These are phyloP conservation scores for Platycnemis pennipes DNA, from an alignment of 2,888 invertebrate species.

Conservation along the genomic window DNA sequence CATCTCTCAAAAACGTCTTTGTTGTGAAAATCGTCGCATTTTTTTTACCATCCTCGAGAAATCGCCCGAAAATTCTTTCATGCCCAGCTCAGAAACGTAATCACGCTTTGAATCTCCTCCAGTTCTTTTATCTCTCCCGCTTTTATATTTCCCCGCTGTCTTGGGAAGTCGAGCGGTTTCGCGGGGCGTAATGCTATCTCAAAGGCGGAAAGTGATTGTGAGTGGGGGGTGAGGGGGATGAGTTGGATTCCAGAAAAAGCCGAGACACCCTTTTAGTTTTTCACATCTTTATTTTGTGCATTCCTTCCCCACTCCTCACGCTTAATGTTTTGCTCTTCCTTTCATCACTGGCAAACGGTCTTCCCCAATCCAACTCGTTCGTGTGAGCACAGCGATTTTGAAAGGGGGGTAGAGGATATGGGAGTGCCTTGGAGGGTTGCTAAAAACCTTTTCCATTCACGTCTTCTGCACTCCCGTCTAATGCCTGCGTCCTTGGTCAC, in stretches of 20 bases:
- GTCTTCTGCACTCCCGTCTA: neutral
- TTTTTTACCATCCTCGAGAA: neutral
- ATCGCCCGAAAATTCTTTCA: conserved; percentile 48
- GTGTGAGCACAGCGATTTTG: neutral
- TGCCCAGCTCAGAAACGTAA: conserved; percentile 45
- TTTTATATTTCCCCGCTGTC: neutral
- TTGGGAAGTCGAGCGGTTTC: conserved; percentile 16
- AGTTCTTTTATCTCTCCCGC: neutral
- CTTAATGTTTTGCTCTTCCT: conserved; percentile 50
- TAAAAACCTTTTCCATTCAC: neutral
- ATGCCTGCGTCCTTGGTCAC: neutral
- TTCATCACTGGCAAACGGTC: conserved; percentile 23
- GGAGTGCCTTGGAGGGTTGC: neutral
- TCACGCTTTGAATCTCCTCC: conserved; percentile 41
- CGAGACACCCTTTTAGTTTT: neutral
- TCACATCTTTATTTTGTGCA: neutral
- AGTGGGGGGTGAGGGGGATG: neutral
- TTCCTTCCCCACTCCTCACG: neutral
- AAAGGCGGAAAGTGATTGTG: conserved; percentile 20
- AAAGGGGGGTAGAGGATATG: neutral
- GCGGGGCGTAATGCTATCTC: conserved; percentile 47
- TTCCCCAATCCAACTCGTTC: neutral
- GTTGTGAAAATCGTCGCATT: neutral
- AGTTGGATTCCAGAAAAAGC: neutral
- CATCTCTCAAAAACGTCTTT: conserved; percentile 39